phyloP scores from a whole-genome alignment of 2,113 vertebrate species.

The Cathartes aura region DNA sequence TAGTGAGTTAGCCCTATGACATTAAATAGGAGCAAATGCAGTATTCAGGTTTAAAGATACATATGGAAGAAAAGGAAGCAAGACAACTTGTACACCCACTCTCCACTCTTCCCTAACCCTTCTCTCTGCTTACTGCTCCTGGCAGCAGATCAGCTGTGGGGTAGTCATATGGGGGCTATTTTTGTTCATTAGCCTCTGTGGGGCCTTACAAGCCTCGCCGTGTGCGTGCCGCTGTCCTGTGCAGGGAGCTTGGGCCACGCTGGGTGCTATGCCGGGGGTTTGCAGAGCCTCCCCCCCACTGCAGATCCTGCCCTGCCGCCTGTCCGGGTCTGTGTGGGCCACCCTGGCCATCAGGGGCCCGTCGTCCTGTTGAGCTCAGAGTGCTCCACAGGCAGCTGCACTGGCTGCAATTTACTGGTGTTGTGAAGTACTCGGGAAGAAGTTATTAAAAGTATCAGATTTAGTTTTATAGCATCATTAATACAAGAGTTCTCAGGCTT shows the following conservation, averaged over 20 bases:
- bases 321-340: rapidly evolving
- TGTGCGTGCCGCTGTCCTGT: background rate
- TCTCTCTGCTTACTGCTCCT: background rate
- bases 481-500: background rate
- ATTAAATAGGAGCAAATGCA: background rate
- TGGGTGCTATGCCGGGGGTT: background rate
- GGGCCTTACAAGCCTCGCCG: background rate
- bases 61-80: background rate
- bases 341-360: rapidly evolving
- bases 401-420: background rate
- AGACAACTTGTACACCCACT: background rate
- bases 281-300: background rate
- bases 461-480: background rate
- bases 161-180: rapidly evolving
- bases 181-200: background rate
- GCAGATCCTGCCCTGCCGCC: background rate
- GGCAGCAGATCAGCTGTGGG: background rate
- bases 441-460: background rate
- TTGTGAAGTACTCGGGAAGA: background rate
- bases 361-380: background rate
- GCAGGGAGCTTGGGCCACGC: rapidly evolving
- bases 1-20: background rate
- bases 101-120: background rate
- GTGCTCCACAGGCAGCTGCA: background rate
- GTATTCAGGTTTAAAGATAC: background rate